Percentiles rank a stretch among this genome's conserved stretches.
phyloP scores from a whole-genome alignment of 2,113 vertebrate genomes.

The Mormoops blainvillei region DNA sequence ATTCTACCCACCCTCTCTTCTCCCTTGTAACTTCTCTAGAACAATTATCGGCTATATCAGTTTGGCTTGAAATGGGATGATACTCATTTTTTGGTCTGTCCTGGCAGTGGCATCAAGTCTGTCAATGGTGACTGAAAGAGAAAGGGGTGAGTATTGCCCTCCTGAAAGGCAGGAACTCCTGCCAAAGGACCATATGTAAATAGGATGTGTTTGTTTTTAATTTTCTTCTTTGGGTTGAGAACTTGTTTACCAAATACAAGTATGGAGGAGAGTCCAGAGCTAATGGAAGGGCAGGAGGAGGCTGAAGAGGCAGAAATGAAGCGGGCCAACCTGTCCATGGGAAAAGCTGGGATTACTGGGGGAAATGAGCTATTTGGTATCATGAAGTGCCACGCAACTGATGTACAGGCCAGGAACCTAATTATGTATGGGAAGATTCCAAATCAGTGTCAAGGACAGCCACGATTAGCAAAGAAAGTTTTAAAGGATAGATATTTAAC shows the following conservation, averaged over 20 bases:
- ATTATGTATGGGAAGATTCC: not conserved
- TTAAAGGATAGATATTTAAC: not conserved
- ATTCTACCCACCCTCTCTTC: not conserved
- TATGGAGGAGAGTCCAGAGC: not conserved
- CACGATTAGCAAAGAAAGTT: not conserved
- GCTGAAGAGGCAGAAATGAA: not conserved
- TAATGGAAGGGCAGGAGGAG: not conserved
- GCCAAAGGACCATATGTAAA: not conserved
- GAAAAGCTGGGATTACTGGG: not conserved
- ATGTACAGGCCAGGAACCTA: not conserved
- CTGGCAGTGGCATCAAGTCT: not conserved
- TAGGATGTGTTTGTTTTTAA: not conserved
- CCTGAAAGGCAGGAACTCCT: not conserved
- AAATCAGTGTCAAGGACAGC: not conserved
- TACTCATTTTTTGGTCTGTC: not conserved
- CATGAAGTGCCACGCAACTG: not conserved
- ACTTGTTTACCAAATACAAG: not conserved
- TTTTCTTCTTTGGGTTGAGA: slow-evolving; percentile 1
- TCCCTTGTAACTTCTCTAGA: not conserved
- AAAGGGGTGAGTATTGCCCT: not conserved
- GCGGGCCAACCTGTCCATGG: not conserved
- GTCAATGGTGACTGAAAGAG: not conserved
- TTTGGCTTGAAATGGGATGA: not conserved
- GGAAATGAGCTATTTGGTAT: not conserved
- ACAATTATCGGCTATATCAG: not conserved